Evolutionary conservation across 1,140 invertebrate species (phyloP).

Genomic region (Aphelinus certus): DNA sequence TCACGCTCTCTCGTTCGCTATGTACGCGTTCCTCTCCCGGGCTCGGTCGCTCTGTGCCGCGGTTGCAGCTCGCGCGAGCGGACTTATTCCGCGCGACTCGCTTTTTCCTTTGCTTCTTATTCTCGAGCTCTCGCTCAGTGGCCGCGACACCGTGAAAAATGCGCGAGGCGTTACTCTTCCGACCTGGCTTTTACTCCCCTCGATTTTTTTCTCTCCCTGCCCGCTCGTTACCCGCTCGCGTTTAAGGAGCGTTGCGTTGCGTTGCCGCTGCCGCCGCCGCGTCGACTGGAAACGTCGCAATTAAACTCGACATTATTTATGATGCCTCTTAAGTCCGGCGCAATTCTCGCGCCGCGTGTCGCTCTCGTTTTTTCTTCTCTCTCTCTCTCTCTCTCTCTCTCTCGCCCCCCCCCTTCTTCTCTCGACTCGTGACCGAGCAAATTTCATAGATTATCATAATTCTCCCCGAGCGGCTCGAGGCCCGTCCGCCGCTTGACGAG

Average conservation of each 20-base stretch:
- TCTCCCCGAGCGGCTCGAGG: too few species aligned
- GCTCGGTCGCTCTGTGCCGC: too few species aligned
- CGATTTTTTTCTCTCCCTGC: slow-evolving; percentile 30
- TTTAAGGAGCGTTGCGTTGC: not conserved
- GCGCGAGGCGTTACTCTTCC: slow-evolving; percentile 22
- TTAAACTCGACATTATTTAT: slow-evolving; percentile 23
- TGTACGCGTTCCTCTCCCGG: too few species aligned
- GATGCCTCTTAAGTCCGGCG: slow-evolving; percentile 2
- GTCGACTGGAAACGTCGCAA: slow-evolving; percentile 14
- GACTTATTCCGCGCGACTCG: slow-evolving; percentile 9
- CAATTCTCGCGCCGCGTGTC: not conserved
- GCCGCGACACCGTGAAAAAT: slow-evolving; percentile 34
- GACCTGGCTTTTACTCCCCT: slow-evolving; percentile 19
- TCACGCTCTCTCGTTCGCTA: not conserved
- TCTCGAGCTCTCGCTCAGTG: slow-evolving; percentile 11
- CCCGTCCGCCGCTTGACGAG: too few species aligned
- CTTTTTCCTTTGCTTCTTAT: not conserved
- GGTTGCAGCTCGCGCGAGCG: not conserved
- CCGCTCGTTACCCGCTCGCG: not conserved
- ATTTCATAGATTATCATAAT: slow-evolving; percentile 11
- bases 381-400: too few species aligned
- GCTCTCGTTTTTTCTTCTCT: too few species aligned
- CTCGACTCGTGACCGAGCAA: not conserved
- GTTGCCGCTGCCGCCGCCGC: not conserved
- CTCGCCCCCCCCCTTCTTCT: too few species aligned